Evolutionary conservation across 2,888 invertebrate species (phyloP), one percentile per base, ranked within the genome.

Genomic region (Dicroscelio sp.): DNA sequence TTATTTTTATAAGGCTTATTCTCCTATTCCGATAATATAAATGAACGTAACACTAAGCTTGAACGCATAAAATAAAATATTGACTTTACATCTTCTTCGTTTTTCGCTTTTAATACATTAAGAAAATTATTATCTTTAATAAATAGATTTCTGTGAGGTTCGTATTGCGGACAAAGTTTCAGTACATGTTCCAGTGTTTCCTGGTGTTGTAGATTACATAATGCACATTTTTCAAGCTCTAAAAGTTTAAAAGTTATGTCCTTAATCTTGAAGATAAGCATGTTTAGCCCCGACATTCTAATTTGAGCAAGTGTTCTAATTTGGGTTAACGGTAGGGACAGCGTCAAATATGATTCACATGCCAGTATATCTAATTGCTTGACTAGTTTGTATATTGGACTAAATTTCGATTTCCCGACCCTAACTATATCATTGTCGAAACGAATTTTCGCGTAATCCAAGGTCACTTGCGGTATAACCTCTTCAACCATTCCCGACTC

Each of bases 141-240:
- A n/a, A n/a, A n/a, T n/a, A n/a, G n/a, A n/a, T n/a, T n/a, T n/a
- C n/a, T n/a, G n/a, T n/a, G n/a, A n/a, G n/a, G n/a, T n/a, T n/a
- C n/a, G 38, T 69, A 69, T 23, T 25, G 43, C 2, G 69, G 69
- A 27, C 69, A 69, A 14, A 69, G 6, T 27, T 69, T 69, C 1
- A 52, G 25, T n/a, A 73, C 52, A 31, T 73, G 73, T 31, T 73
- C 73, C 8, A 73, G 20, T 23, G 73, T 73, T 73, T 73, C 73
- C 17, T 52, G 20, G 1, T 73, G 73, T 1, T 52, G n/a, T 12
- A 52, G n/a, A 27, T 73, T 73, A 20, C 73, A 73, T n/a, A 73
- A n/a, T 0, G 10, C 4, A 31, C 73, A 73, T 5, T 52, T 3
- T 31, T 52, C 52, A 0, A 31, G 1, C 52, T 73, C 73, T 17